A percentile compares a stretch with the other conserved stretches of the same genome.
Evolutionary conservation across 2,797 vertebrate genomes (phyloP).

Genomic region (Remorina albescens): DNA sequence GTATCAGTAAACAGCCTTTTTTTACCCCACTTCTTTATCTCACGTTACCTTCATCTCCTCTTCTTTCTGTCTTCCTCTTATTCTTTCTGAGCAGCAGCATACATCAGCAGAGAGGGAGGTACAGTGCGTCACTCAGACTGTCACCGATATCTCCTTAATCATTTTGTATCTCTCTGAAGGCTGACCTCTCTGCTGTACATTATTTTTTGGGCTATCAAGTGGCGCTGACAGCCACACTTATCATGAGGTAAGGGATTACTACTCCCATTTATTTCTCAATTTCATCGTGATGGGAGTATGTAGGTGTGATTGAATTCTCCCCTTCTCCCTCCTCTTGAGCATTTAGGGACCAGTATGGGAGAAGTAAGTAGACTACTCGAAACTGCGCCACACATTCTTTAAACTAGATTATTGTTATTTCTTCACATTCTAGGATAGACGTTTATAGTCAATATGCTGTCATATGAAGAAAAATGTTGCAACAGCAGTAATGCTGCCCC

Average conservation of each 20-base stretch:
- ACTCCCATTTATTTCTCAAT: slow-evolving; percentile 77
- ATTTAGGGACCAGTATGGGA: slow-evolving; percentile 36
- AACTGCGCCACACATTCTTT: slow-evolving; percentile 43
- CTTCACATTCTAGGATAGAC: slow-evolving; percentile 54
- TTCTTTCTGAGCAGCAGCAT: slow-evolving; percentile 63
- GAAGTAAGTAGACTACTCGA: slow-evolving; percentile 46
- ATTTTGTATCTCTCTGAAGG: slow-evolving; percentile 70
- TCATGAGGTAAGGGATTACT: slow-evolving; percentile 77
- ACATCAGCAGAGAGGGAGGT: slow-evolving; percentile 55
- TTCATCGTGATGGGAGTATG: slow-evolving; percentile 45
- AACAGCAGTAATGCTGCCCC: slow-evolving; percentile 43
- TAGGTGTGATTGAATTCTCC: slow-evolving; percentile 72
- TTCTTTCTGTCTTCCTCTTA: slow-evolving; percentile 45
- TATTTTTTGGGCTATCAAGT: slow-evolving; percentile 73
- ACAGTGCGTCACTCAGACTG: slow-evolving; percentile 55
- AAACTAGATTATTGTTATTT: slow-evolving; percentile 72
- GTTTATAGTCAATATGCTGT: slow-evolving; percentile 61
- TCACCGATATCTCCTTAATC: slow-evolving; percentile 72
- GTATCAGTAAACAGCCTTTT: slow-evolving; percentile 69
- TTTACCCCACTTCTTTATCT: slow-evolving; percentile 52
- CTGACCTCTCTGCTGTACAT: slow-evolving; percentile 67
- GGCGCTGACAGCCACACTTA: slow-evolving; percentile 76
- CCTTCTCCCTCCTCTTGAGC: slow-evolving; percentile 33
- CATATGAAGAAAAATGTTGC: slow-evolving; percentile 75
- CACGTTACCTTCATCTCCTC: slow-evolving; percentile 52